Percentiles rank a stretch among this genome's conserved stretches.
phyloP scores from a whole-genome alignment of 2,113 vertebrate genomes.

The Chaetura pelagica region DNA sequence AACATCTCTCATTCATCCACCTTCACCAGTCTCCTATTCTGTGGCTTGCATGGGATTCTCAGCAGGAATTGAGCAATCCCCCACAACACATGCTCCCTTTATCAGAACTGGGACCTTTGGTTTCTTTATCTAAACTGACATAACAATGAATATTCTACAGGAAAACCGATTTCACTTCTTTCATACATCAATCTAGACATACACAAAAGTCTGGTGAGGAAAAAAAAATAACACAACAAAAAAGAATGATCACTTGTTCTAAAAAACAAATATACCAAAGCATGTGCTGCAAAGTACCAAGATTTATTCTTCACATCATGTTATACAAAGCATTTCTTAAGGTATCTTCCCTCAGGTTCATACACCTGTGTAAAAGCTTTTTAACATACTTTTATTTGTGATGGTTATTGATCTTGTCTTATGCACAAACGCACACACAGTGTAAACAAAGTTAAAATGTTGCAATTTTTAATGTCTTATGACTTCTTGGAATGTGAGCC shows the following conservation, averaged over 20 bases:
- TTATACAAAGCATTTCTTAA: not conserved
- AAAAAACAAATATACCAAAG: not conserved
- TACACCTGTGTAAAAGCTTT: not conserved
- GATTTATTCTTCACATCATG: not conserved
- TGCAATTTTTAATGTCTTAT: not conserved
- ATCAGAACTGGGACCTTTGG: not conserved
- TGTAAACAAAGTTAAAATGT: not conserved
- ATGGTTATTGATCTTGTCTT: not conserved
- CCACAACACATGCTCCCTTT: not conserved
- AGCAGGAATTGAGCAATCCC: not conserved
- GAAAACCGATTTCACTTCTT: not conserved
- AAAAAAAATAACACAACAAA: not conserved
- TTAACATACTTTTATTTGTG: not conserved
- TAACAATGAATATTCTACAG: not conserved
- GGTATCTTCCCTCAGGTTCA: not conserved
- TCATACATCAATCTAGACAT: not conserved
- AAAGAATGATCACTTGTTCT: not conserved
- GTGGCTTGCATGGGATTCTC: not conserved
- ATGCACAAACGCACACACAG: not conserved
- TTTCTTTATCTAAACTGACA: not conserved
- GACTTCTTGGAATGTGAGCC: not conserved
- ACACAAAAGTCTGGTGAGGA: not conserved
- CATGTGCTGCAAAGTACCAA: not conserved
- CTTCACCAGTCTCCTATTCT: not conserved
- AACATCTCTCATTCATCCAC: not conserved